phyloP scores from a whole-genome alignment of 2,797 vertebrate species.

The Heteromormyrus szaboi region DNA sequence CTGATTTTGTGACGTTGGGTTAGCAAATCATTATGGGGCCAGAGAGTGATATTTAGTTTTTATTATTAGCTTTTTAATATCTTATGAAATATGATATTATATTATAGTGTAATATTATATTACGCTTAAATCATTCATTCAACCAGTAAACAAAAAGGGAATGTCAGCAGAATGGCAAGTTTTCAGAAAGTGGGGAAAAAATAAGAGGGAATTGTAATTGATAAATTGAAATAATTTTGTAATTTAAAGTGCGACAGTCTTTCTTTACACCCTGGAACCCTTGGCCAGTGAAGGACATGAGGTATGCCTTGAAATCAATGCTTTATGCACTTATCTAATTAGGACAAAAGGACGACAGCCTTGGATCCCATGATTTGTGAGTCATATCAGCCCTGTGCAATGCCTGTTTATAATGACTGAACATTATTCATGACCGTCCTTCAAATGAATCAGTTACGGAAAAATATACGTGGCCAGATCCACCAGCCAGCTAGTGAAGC shows the following conservation, averaged over 20 bases:
- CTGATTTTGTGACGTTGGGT: conserved; percentile 34
- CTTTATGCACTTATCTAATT: conserved; percentile 24
- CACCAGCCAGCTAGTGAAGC: conserved; percentile 20
- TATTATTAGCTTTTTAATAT: conserved; percentile 17
- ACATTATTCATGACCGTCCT: conserved; percentile 38
- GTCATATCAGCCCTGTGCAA: conserved; percentile 30
- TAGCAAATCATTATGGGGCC: conserved; percentile 1
- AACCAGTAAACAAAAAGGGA: background rate
- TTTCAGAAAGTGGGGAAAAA: conserved; percentile 15
- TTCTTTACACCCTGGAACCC: conserved; percentile 52
- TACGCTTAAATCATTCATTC: background rate
- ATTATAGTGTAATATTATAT: background rate
- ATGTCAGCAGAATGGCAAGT: background rate
- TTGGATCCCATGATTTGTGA: conserved; percentile 4
- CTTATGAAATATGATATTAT: background rate
- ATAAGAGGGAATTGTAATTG: conserved; percentile 36
- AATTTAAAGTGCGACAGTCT: conserved; percentile 36
- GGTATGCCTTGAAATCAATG: conserved; percentile 43
- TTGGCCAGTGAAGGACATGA: conserved; percentile 43
- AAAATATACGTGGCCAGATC: conserved; percentile 34
- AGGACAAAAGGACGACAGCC: conserved; percentile 16
- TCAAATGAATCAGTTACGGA: conserved; percentile 35
- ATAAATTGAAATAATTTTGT: conserved; percentile 30
- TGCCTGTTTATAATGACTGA: conserved; percentile 52
- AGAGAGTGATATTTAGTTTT: conserved; percentile 23